Conservation (phyloP, 2,797 vertebrate genomes). For the Dryobates pubescens region DNA sequence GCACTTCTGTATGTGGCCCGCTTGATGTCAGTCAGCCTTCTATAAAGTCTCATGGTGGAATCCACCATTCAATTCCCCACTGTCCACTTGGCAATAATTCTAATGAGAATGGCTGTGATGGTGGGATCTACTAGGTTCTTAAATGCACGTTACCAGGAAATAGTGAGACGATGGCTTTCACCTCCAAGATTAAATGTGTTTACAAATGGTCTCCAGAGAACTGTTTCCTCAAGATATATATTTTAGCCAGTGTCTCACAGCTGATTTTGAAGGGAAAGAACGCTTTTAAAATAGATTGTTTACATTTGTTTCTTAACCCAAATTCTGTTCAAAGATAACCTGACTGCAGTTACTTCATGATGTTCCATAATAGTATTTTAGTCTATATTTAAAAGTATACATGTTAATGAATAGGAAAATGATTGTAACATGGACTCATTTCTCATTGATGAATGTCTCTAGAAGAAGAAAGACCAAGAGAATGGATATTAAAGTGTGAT, state of each 20-base stretch:
- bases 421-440: slow-evolving; percentile 13
- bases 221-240: not conserved
- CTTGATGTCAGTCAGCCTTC: not conserved
- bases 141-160: not conserved
- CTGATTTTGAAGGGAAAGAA: not conserved
- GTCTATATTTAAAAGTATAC: slow-evolving; percentile 4
- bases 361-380: not conserved
- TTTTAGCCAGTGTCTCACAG: not conserved
- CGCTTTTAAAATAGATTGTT: not conserved
- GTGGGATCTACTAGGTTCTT: not conserved
- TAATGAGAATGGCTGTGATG: not conserved
- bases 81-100: rapidly evolving
- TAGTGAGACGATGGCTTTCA: not conserved
- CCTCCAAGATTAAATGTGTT: not conserved
- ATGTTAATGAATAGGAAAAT: slow-evolving; percentile 24
- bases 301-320: not conserved
- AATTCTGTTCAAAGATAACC: slow-evolving; percentile 4
- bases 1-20: rapidly evolving
- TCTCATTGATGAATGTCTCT: slow-evolving; percentile 39
- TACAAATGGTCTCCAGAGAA: not conserved
- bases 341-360: slow-evolving; percentile 16
- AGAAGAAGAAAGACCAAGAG: not conserved
- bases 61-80: not conserved
- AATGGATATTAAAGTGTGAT: slow-evolving; percentile 40
- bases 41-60: not conserved